Base-by-base conservation (phyloP, 2,888 invertebrate species). In the Sphaerophoria taeniata region DNA sequence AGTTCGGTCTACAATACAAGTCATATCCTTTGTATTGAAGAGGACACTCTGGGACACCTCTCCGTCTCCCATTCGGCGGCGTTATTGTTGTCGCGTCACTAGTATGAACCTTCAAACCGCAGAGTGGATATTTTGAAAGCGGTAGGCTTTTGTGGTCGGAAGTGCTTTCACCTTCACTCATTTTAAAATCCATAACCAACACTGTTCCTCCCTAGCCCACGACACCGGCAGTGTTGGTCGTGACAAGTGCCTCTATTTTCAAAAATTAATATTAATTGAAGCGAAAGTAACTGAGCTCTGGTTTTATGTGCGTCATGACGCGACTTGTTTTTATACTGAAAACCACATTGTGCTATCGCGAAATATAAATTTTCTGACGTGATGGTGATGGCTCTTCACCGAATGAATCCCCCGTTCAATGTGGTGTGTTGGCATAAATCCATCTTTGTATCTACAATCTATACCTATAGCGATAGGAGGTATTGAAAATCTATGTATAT, bases 211-310 rank as follows among this genome's bases (percentile, higher is more conserved):
- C 43, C 43, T 9, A 7, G 9, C 9, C 43, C 39, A 6, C 7
- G 39, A 43, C 43, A 43, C 65, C 43, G 36, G 2, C 24, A 24
- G 24, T 24, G 24, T 24, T 24, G 24, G 24, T 65, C 34, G 34
- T 34, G 67, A 31, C 60, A 56, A n/a, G 49, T 56, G 45, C 69
- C 82, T 83, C 82, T 83, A 78, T 78, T 79, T 79, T 74, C 67
- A 51, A 65, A 78, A 83, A 84, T 79, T 84, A 84, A 79, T 84
- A 75, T 63, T 71, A 84, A 84, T 79, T 75, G 74, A 84, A 71
- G 74, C 75, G 74, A 84, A 75, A 83, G 69, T 78, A 82, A 77
- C 61, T 69, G 61, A 55, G 16, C 65, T 53, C 51, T 39, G 51
- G 36, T 43, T 77, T 69, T 65, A 65, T 60, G 43, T 69, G 63